Conservation (phyloP, 2,888 invertebrate species). For the Sarcophaga carnaria region DNA sequence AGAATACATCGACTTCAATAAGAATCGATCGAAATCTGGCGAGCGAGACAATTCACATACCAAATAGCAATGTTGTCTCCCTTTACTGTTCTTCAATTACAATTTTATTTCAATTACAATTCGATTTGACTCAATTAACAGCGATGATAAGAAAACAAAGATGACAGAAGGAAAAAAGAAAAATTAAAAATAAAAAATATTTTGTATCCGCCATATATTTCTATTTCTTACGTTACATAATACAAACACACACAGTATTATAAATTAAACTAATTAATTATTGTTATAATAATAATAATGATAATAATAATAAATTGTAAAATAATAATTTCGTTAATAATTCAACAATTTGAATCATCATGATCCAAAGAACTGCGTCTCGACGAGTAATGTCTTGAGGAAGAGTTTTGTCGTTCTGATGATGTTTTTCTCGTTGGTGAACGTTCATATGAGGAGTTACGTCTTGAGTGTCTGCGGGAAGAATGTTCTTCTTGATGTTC, state of each 20-base stretch:
- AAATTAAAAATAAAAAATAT: background rate
- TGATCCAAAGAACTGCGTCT: constrained; percentile 56
- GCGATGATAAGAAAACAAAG: background rate
- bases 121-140: too few relatives aligned
- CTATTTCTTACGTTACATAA: background rate
- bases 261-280: constrained; percentile 7
- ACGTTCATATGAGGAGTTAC: constrained; percentile 48
- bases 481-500: constrained; percentile 24
- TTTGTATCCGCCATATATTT: constrained; percentile 1
- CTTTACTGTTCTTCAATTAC: too few relatives aligned
- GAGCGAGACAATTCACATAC: too few relatives aligned
- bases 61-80: too few relatives aligned
- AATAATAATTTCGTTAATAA: constrained; percentile 10
- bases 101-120: too few relatives aligned
- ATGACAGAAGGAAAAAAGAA: background rate
- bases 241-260: constrained; percentile 1
- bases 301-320: background rate
- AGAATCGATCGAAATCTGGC: too few relatives aligned
- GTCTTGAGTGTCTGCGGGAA: constrained; percentile 37
- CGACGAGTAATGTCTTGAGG: constrained; percentile 27
- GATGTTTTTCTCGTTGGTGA: constrained; percentile 25
- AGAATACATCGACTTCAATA: too few relatives aligned
- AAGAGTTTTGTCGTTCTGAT: constrained; percentile 30
- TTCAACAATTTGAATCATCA: constrained; percentile 54
- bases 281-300: constrained; percentile 26